Base-by-base conservation (phyloP, 2,888 invertebrate species). In the Hemistola chrysoprasaria region DNA sequence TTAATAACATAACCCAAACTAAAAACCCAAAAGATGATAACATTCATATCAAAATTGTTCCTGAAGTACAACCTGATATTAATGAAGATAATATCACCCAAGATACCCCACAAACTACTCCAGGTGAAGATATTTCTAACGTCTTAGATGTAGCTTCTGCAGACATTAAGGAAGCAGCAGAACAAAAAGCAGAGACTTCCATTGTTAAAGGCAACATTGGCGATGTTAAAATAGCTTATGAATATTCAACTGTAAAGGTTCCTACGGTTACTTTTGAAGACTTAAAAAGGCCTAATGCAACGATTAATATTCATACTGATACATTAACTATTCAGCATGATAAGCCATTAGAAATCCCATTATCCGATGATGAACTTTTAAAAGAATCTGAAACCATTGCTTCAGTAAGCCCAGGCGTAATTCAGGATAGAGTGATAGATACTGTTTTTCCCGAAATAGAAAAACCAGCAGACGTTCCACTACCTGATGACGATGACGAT, bases 401-500 rank as follows among this genome's bases (percentile, higher is more conserved):
- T 24, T 1, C 20, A 10, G 23, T 23, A n/a, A 22, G 4, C 5
- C 7, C 25, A 21, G 25, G 20, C 21, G 11, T 8, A 9, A 9
- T 8, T 7, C 9, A 23, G 8, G 20, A 10, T 41, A n/a, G 6
- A 20, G 10, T 16, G 22, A 3, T 1, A 2, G 11, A 4, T 1
- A 24, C 6, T 11, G 25, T 11, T 9, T 8, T 22, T 20, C 8
- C 16, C 2, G 16, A 8, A 24, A n/a, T n/a, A 30, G 29, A 35
- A 32, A 44, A 53, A 20, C 67, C 71, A 30, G 61, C 56, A 40
- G 62, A 75, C 51, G 48, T 71, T 44, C 74, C 77, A 37, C 59
- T 79, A 40, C 74, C 78, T 35, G 70, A 74, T 65, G 77, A 76
- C 42, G 69, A 75, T 56, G 69, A 75, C 27, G 35, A 65, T 44